Percentiles rank a stretch among this genome's conserved stretches.
Evolutionary conservation across 2,888 invertebrate species (phyloP).

Genomic region (Prostheceraeus crozeri): DNA sequence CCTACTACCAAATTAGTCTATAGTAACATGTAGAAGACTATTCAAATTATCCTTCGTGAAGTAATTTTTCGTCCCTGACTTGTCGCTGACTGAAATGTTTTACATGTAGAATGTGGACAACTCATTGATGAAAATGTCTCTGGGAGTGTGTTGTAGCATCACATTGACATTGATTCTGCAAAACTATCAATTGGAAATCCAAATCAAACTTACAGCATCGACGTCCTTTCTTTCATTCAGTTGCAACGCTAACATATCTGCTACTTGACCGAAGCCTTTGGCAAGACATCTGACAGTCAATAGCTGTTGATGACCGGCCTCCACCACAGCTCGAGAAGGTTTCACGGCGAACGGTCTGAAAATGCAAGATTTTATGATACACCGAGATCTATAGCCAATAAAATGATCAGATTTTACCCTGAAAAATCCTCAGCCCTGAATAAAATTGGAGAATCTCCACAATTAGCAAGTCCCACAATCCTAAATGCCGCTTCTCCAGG

Average conservation of each 20-base stretch:
- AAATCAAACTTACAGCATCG: background rate
- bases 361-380: too few relatives aligned
- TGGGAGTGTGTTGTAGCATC: too few relatives aligned
- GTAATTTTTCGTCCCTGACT: too few relatives aligned
- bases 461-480: conserved; percentile 48
- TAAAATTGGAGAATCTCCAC: conserved; percentile 50
- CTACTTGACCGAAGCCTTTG: background rate
- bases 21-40: too few relatives aligned
- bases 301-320: conserved; percentile 45
- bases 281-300: conserved; percentile 31
- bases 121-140: too few relatives aligned
- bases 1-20: too few relatives aligned
- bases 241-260: background rate
- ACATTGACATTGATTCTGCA: too few relatives aligned
- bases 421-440: conserved; percentile 48
- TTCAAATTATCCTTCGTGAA: too few relatives aligned
- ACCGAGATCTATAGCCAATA: too few relatives aligned
- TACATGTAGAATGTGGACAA: too few relatives aligned
- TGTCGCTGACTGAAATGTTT: too few relatives aligned
- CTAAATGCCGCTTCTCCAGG: conserved; percentile 49
- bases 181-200: background rate
- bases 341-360: conserved; percentile 50
- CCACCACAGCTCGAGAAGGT: conserved; percentile 50
- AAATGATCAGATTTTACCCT: conserved; percentile 43
- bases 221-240: background rate